Evolutionary conservation across 1,140 invertebrate genomes (phyloP), one percentile per base, ranked within the genome.

Genomic region (honey bee (Apis mellifera)): DNA sequence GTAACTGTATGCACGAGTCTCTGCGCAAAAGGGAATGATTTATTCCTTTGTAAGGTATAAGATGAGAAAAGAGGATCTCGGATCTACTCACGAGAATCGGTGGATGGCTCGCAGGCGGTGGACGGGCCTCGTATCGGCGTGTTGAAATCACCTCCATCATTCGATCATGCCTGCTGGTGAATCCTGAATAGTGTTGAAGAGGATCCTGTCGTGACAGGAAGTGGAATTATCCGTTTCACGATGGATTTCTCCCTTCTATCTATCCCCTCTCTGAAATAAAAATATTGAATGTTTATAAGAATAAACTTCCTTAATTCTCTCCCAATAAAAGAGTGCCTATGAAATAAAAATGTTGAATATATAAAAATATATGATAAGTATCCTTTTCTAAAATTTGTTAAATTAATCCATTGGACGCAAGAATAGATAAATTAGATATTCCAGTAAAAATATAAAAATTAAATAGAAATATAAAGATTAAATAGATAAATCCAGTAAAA

Each of bases 91-190:
- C 92, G 72, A 92, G 76, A 78, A 92, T 91, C 60, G 88, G 88
- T 50, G 91, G 79, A 86, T 91, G 88, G 87, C 84, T 87, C 74
- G 85, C 76, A 57, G 89, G 78, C 55, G 92, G 90, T 82, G 92
- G 91, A 86, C 90, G 89, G 81, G 90, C 92, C 86, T 93, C 92
- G 87, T 93, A 93, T 89, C 92, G 91, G 52, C 92, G 92, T 89
- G 92, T 92, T 83, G 92, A 93, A 87, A 93, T 92, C 90, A 93
- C 92, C 89, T 93, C 92, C 92, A 93, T 93, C 84, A 87, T 91
- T 89, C 71, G 78, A 84, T 89, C 88, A 90, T 90, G 71, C 77
- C 71, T 85, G 72, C 77, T 66, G 74, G 32, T 64, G 62, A 62
- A 81, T 82, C 74, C 71, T 78, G 59, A 42, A 55, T 78, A 74